phyloP scores from a whole-genome alignment of 2,888 invertebrate genomes.

The Chironomus riparius region DNA sequence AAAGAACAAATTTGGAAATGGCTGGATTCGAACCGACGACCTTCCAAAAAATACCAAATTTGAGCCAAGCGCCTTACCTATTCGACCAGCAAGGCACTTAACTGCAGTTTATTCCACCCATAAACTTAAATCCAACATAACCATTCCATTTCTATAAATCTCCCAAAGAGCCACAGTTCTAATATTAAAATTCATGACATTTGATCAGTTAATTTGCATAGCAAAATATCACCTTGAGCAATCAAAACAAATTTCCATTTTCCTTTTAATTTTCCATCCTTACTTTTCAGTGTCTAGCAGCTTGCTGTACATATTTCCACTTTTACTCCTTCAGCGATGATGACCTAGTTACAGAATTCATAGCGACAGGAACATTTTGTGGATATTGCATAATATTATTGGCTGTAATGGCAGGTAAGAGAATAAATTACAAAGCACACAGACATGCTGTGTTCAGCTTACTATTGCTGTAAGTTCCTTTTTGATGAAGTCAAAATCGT shows the following conservation, averaged over 20 bases:
- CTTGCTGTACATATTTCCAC: conserved; percentile 60
- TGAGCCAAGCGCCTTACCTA: too few relatives aligned
- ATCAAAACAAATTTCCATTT: too few relatives aligned
- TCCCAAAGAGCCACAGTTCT: not conserved
- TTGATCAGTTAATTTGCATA: not conserved
- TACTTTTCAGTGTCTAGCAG: conserved; percentile 53
- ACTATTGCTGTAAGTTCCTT: not conserved
- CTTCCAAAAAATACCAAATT: too few relatives aligned
- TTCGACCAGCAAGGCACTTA: too few relatives aligned
- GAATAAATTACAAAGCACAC: not conserved
- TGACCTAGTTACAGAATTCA: conserved; percentile 48
- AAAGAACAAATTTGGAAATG: too few relatives aligned
- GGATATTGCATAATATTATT: conserved; percentile 65
- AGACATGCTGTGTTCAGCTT: not conserved
- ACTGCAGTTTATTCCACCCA: too few relatives aligned
- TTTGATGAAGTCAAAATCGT: not conserved
- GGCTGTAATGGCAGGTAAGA: conserved; percentile 58
- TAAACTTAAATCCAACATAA: too few relatives aligned
- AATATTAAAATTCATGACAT: not conserved
- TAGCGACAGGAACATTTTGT: conserved; percentile 63
- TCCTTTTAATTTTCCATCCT: not conserved
- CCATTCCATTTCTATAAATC: not conserved
- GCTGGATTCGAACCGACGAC: too few relatives aligned
- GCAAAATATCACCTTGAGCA: not conserved
- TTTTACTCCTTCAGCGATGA: conserved; percentile 55